Base-by-base conservation (phyloP, 2,113 vertebrate genomes). In the Cepphus grylle region DNA sequence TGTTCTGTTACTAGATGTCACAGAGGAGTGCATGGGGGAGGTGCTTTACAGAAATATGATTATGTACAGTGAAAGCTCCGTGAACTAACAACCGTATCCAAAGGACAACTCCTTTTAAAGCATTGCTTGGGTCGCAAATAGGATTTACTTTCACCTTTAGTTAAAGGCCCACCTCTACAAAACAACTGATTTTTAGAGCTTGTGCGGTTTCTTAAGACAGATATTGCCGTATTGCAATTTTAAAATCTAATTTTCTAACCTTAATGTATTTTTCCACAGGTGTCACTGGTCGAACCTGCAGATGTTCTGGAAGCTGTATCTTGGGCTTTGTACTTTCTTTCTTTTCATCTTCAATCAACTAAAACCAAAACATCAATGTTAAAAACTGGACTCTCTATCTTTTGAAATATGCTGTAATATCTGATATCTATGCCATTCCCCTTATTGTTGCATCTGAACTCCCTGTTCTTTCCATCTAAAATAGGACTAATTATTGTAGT, bases 201-300 rank as follows among this genome's bases (percentile, higher is more conserved):
- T 87, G 52, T 43, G 49, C 94, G 42, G n/a, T 90, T 89, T 82
- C 86, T 78, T 76, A 81, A 88, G 34, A 71, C 38, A 88, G 29
- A 62, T 74, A 61, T 15, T 42, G 50, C 50, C 78, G 47, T 52
- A 86, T 23, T 81, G 72, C 74, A 81, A 61, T 91, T 95, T 77
- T 32, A 56, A 92, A 91, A 61, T 47, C 59, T 18, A 27, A 72
- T 72, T 90, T 90, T 56, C 97, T 15, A 81, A 98, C 98, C 98
- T 98, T 97, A 93, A 98, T 98, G 77, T 98, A 97, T 77, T 97
- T 97, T 91, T 98, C 98, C 92, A 98, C n/a, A 2, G 98, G 98
- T 71, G 97, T 98, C 96, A 98, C 97, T 3, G 98, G 97, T 91
- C 78, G 98, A 96, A 98, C 45, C 38, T 32, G 93, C 83, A 98